phyloP scores from a whole-genome alignment of 2,888 invertebrate species.

The Helobdella robusta region DNA sequence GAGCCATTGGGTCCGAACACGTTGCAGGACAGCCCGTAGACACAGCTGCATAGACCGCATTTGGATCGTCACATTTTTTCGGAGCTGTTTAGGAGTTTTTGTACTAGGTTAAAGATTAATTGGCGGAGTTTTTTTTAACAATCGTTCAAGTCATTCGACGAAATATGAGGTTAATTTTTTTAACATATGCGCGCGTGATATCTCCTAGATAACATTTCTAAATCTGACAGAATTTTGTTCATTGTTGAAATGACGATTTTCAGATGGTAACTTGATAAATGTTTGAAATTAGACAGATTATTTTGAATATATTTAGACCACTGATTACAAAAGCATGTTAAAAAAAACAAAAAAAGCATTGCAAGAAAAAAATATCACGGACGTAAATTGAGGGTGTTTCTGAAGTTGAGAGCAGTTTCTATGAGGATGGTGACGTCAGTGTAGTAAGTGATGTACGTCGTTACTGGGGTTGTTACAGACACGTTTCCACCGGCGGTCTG shows the following conservation, averaged over 20 bases:
- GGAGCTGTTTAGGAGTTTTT: no score
- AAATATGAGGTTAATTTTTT: no score
- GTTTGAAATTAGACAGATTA: not conserved
- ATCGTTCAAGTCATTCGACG: no score
- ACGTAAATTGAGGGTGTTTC: not conserved
- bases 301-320: not conserved
- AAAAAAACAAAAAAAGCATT: not conserved
- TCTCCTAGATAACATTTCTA: no score
- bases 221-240: no score
- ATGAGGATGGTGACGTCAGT: not conserved
- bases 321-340: not conserved
- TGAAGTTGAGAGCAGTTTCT: not conserved
- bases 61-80: not conserved
- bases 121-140: no score
- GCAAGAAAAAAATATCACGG: not conserved
- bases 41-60: not conserved
- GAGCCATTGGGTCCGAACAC: not conserved
- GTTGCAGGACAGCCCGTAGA: slow-evolving; percentile 9
- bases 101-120: no score
- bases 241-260: no score
- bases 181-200: no score
- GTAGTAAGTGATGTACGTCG: no score
- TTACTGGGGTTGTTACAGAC: no score
- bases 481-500: no score
- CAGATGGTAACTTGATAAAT: not conserved